Evolutionary conservation across 92 coral and sea anemone species (phyloP).

Genomic region (Epizoanthus scotinus): DNA sequence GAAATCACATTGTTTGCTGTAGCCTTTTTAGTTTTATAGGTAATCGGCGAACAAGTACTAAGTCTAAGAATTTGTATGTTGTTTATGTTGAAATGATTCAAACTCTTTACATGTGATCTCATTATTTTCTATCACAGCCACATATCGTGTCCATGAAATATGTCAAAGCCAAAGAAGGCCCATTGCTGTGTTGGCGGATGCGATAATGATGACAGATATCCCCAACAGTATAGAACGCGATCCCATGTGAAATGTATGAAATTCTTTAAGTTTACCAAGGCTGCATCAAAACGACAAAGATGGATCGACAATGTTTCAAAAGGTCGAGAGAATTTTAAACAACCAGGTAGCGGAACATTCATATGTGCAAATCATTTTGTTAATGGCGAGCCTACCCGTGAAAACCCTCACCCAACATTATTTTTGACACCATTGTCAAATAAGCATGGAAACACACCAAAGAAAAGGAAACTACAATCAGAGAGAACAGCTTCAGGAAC

Average conservation of each 20-base stretch:
- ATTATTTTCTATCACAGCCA: too few species aligned
- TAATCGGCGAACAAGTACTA: too few species aligned
- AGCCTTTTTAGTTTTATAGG: too few species aligned
- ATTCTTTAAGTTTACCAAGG: conserved; percentile 19
- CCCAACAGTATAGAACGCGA: conserved; percentile 6
- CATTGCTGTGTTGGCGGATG: conserved; percentile 51
- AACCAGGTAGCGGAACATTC: too few species aligned
- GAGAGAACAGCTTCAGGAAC: conserved; percentile 3
- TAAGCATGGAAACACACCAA: conserved; percentile 38
- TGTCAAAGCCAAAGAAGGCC: conserved; percentile 37
- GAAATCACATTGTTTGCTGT: too few species aligned
- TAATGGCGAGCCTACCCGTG: conserved; percentile 43
- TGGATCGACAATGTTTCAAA: conserved; percentile 41
- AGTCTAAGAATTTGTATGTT: too few species aligned
- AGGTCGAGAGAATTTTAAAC: conserved; percentile 35
- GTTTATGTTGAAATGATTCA: too few species aligned
- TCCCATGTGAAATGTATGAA: conserved; percentile 31
- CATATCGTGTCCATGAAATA: neutral
- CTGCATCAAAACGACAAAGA: conserved; percentile 6
- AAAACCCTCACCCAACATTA: conserved; percentile 45
- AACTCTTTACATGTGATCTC: too few species aligned
- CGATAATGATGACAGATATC: conserved; percentile 52
- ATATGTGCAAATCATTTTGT: conserved; percentile 45
- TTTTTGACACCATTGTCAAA: conserved; percentile 41
- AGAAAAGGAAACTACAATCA: conserved; percentile 19